Evolutionary conservation across 2,888 invertebrate species (phyloP).

Genomic region (Mythimna ferrago): DNA sequence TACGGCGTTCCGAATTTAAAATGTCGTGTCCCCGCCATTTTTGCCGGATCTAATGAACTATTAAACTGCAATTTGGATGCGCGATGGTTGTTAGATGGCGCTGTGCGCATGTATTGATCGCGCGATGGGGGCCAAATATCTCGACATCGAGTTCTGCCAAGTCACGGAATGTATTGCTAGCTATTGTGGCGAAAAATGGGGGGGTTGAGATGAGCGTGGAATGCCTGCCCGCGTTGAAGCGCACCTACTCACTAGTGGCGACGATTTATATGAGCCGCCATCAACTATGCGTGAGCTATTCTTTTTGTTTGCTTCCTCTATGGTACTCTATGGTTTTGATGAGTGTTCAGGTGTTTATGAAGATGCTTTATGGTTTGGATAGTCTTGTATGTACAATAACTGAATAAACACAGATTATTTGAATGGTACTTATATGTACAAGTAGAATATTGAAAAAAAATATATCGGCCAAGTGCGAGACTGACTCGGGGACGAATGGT

Average conservation of each 20-base stretch:
- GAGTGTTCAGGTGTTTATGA: slow-evolving; percentile 6
- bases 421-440: neutral
- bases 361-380: neutral
- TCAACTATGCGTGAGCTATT: slow-evolving; percentile 45
- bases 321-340: slow-evolving; percentile 23
- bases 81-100: slow-evolving; percentile 88
- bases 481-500: too few relatives aligned
- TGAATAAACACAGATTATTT: neutral
- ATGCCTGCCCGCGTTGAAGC: slow-evolving; percentile 76
- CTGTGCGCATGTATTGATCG: slow-evolving; percentile 90
- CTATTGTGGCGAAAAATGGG: slow-evolving; percentile 90
- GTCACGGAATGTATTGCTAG: slow-evolving; percentile 90
- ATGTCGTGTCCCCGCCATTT: slow-evolving; percentile 88
- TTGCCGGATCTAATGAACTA: slow-evolving; percentile 90
- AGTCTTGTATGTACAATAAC: neutral
- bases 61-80: slow-evolving; percentile 91
- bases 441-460: neutral
- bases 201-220: slow-evolving; percentile 82
- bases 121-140: slow-evolving; percentile 83
- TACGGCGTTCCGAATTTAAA: slow-evolving; percentile 89
- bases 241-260: slow-evolving; percentile 55
- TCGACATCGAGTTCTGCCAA: slow-evolving; percentile 88
- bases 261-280: slow-evolving; percentile 58
- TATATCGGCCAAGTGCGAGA: too few relatives aligned
- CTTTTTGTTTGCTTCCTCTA: slow-evolving; percentile 34